Percentiles rank a stretch among this genome's conserved stretches.
phyloP scores from a whole-genome alignment of 1,140 invertebrate species.

The Limonius californicus region DNA sequence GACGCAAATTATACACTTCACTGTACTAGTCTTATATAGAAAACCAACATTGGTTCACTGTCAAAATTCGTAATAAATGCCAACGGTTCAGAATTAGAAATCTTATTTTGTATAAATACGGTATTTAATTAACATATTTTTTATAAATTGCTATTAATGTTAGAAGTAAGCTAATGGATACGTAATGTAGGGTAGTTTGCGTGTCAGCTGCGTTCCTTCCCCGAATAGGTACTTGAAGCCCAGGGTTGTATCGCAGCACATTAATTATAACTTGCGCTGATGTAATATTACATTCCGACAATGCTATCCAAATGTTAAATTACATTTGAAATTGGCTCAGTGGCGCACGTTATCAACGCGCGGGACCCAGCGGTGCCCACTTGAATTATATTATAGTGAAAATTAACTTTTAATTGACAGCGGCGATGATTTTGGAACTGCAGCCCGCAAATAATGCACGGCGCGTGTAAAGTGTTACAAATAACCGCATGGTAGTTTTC shows the following conservation, averaged over 20 bases:
- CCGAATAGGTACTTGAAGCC: neutral
- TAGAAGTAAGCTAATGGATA: no score
- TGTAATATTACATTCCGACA: slow-evolving; percentile 40
- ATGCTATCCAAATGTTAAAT: slow-evolving; percentile 39
- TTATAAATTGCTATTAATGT: no score
- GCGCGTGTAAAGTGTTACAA: slow-evolving; percentile 20
- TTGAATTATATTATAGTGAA: slow-evolving; percentile 38
- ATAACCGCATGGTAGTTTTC: slow-evolving; percentile 28
- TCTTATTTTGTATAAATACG: no score
- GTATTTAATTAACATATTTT: no score
- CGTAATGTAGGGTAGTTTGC: no score
- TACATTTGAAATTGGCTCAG: slow-evolving; percentile 36
- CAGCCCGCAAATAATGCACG: slow-evolving; percentile 24
- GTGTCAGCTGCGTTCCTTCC: neutral
- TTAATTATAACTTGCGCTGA: slow-evolving; percentile 37
- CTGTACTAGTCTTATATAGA: no score
- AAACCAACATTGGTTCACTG: no score
- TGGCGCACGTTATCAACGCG: slow-evolving; percentile 28
- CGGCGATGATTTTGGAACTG: slow-evolving; percentile 29
- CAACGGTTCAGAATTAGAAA: no score
- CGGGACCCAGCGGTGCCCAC: slow-evolving; percentile 23
- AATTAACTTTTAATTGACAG: slow-evolving; percentile 40
- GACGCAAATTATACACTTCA: no score
- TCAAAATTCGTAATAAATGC: no score
- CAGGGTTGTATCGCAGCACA: slow-evolving; percentile 20